phyloP scores from a whole-genome alignment of 2,113 vertebrate species.

The Sprattus sprattus region DNA sequence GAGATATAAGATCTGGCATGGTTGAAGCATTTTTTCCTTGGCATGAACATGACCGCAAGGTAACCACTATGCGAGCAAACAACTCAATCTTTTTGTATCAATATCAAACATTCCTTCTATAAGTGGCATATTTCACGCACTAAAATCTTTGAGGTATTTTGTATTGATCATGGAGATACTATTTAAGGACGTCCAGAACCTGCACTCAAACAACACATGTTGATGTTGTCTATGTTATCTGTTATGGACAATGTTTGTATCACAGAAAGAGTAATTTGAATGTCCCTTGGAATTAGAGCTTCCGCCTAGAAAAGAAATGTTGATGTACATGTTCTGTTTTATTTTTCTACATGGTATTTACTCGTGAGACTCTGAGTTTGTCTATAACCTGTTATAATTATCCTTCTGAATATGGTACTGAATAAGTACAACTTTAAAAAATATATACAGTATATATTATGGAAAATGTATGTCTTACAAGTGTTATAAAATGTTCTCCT shows the following conservation, averaged over 20 bases:
- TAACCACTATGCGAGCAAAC: neutral
- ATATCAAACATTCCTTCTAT: neutral
- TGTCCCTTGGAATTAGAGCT: neutral
- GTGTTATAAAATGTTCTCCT: neutral
- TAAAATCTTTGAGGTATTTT: neutral
- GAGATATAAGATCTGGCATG: neutral
- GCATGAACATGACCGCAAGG: neutral
- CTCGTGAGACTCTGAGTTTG: neutral
- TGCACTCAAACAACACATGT: neutral
- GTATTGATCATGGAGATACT: neutral
- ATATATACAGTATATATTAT: too few species aligned
- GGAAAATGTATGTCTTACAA: too few species aligned
- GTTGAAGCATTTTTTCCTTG: neutral
- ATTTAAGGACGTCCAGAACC: neutral
- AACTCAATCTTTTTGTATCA: neutral
- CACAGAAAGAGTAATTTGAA: neutral
- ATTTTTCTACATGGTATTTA: neutral
- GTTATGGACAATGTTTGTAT: neutral
- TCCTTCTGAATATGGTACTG: too few species aligned
- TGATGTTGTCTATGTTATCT: neutral
- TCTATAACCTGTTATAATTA: neutral
- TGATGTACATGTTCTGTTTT: neutral
- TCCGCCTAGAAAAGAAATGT: neutral
- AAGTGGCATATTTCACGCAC: neutral
- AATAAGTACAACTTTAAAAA: too few species aligned